Percentiles rank a stretch among this genome's conserved stretches.
These are phyloP conservation scores for Ostrea edulis DNA, from an alignment of 1,140 invertebrate species.

Conservation along the genomic window DNA sequence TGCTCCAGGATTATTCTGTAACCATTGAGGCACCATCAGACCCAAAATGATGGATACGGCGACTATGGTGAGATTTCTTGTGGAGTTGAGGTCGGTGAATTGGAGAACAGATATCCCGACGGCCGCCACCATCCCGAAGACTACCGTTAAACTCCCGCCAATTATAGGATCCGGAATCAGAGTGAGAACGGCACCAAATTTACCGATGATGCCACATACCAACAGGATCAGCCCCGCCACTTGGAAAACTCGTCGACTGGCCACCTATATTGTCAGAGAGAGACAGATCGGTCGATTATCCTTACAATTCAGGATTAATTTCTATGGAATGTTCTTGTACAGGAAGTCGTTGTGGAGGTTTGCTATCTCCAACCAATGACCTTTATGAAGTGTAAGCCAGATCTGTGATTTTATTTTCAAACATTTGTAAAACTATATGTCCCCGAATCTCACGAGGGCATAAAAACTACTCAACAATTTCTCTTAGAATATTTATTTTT, in stretches of 20 bases:
- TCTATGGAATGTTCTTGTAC: too few species aligned
- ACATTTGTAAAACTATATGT: too few species aligned
- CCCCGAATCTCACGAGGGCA: too few species aligned
- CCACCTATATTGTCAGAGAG: constrained; percentile 55
- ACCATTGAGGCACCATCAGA: constrained; percentile 87
- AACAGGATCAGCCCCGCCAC: constrained; percentile 90
- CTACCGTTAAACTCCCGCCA: constrained; percentile 87
- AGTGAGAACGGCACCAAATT: constrained; percentile 89
- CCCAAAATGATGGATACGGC: constrained; percentile 93
- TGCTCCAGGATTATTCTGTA: constrained; percentile 80
- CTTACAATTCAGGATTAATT: too few species aligned
- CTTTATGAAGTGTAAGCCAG: too few species aligned
- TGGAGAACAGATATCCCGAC: constrained; percentile 87
- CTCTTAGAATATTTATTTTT: too few species aligned
- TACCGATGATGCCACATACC: constrained; percentile 83
- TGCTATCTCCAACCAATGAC: too few species aligned
- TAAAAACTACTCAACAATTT: too few species aligned
- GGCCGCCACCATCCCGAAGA: constrained; percentile 84
- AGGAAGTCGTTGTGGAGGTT: too few species aligned
- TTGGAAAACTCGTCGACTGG: constrained; percentile 79
- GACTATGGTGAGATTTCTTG: constrained; percentile 90
- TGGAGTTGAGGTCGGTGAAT: constrained; percentile 89
- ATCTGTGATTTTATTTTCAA: too few species aligned
- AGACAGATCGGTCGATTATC: too few species aligned
- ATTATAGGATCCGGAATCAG: constrained; percentile 84